phyloP scores from a whole-genome alignment of 2,888 invertebrate species.

The Lasius platythorax region DNA sequence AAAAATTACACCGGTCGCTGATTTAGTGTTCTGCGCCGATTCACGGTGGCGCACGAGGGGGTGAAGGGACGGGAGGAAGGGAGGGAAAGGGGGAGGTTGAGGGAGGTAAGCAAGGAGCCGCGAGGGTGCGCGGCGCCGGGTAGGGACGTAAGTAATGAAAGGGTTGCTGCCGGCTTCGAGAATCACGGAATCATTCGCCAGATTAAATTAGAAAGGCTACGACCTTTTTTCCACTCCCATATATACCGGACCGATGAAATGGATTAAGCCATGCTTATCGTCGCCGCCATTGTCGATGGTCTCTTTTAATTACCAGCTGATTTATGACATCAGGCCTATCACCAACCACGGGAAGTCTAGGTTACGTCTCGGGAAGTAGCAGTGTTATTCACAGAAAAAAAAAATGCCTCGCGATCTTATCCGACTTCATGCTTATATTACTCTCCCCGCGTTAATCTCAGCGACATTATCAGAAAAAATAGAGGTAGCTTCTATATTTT shows the following conservation, averaged over 20 bases:
- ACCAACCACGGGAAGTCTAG: conserved; percentile 64
- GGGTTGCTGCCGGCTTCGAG: conserved; percentile 84
- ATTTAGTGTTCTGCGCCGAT: conserved; percentile 85
- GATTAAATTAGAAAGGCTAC: conserved; percentile 86
- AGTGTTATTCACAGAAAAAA: conserved; percentile 48
- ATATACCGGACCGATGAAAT: conserved; percentile 72
- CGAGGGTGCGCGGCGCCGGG: conserved; percentile 62
- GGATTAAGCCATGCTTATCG: conserved; percentile 80
- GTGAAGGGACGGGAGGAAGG: conserved; percentile 53
- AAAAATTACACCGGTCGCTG: conserved; percentile 86
- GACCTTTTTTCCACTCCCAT: conserved; percentile 79
- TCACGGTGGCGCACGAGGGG: conserved; percentile 71
- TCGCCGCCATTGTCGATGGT: conserved; percentile 72
- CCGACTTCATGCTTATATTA: conserved; percentile 57
- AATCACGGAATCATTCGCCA: conserved; percentile 86
- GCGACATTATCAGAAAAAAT: conserved; percentile 57
- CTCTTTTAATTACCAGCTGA: conserved; percentile 82
- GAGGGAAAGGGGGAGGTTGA: conserved; percentile 61
- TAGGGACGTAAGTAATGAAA: conserved; percentile 85
- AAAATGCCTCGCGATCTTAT: conserved; percentile 38
- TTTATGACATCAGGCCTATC: conserved; percentile 77
- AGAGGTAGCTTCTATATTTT: conserved; percentile 25
- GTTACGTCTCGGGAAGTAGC: conserved; percentile 63
- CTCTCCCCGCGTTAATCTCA: conserved; percentile 58
- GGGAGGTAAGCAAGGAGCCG: conserved; percentile 70